phyloP scores from a whole-genome alignment of 1,140 invertebrate genomes.

The Piezodorus guildinii region DNA sequence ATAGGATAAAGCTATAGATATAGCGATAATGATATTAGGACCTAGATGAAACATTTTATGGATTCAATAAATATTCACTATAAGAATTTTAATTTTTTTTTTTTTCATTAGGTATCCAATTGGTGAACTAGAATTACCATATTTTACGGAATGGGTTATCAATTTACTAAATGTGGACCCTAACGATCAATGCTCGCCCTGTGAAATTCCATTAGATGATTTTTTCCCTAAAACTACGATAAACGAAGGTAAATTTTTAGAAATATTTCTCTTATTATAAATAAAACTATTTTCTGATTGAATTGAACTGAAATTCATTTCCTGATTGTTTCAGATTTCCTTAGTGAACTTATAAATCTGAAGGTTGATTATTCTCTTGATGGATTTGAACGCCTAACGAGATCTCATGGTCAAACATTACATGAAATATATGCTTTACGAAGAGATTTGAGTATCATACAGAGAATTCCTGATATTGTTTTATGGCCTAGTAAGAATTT shows the following conservation, averaged over 20 bases:
- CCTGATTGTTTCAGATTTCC: slow-evolving; percentile 40
- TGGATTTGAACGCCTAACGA: slow-evolving; percentile 71
- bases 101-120: slow-evolving; percentile 60
- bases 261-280: neutral
- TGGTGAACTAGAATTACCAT: slow-evolving; percentile 60
- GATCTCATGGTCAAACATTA: slow-evolving; percentile 91
- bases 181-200: slow-evolving; percentile 23
- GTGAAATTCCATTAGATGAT: slow-evolving; percentile 33
- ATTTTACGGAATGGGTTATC: slow-evolving; percentile 70
- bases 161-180: slow-evolving; percentile 56
- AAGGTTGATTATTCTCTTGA: slow-evolving; percentile 62
- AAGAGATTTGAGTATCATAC: slow-evolving; percentile 46
- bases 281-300: neutral
- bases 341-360: slow-evolving; percentile 45
- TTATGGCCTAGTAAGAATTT: slow-evolving; percentile 65
- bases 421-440: slow-evolving; percentile 76
- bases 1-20: too few relatives aligned
- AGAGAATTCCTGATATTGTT: slow-evolving; percentile 84
- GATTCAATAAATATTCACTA: too few relatives aligned
- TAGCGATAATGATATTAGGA: too few relatives aligned
- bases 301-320: neutral
- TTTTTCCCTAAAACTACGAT: slow-evolving; percentile 43
- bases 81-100: too few relatives aligned
- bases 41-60: too few relatives aligned
- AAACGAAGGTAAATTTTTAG: slow-evolving; percentile 29